Percentiles rank a stretch among this genome's conserved stretches.
Evolutionary conservation across 2,797 vertebrate genomes (phyloP).

Genomic region (Paramormyrops hopkinsi): DNA sequence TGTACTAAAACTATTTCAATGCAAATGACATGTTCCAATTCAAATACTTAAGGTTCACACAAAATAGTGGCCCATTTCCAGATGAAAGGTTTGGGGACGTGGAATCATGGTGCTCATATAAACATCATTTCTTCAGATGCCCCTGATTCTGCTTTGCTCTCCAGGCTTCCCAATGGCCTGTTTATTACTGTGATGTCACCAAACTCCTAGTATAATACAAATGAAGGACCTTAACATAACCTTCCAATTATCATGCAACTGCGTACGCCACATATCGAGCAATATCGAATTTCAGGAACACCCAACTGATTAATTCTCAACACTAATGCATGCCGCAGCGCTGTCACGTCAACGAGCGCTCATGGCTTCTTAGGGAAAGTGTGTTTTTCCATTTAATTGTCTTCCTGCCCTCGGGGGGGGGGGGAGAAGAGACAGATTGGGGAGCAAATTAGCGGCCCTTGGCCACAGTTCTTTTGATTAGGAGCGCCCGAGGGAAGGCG

Average conservation of each 20-base stretch:
- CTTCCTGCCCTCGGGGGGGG: neutral
- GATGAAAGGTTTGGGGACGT: neutral
- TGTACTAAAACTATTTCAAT: neutral
- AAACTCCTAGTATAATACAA: neutral
- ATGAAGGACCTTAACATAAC: neutral
- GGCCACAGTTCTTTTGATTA: constrained; percentile 3
- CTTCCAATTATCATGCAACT: neutral
- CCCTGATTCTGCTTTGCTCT: neutral
- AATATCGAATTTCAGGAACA: neutral
- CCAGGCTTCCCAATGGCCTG: neutral
- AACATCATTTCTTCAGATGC: neutral
- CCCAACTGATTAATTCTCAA: neutral
- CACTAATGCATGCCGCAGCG: no score
- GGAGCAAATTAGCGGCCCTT: neutral
- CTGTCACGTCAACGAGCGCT: neutral
- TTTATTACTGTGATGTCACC: neutral
- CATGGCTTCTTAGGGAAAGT: neutral
- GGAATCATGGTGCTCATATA: neutral
- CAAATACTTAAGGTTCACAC: neutral
- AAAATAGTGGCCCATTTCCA: neutral
- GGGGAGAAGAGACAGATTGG: neutral
- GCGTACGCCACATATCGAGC: neutral
- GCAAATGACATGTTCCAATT: neutral
- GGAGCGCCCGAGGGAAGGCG: neutral
- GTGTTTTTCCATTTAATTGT: neutral